These are phyloP conservation scores for Grapholita molesta DNA, from an alignment of 1,140 invertebrate species.

Conservation along the genomic window DNA sequence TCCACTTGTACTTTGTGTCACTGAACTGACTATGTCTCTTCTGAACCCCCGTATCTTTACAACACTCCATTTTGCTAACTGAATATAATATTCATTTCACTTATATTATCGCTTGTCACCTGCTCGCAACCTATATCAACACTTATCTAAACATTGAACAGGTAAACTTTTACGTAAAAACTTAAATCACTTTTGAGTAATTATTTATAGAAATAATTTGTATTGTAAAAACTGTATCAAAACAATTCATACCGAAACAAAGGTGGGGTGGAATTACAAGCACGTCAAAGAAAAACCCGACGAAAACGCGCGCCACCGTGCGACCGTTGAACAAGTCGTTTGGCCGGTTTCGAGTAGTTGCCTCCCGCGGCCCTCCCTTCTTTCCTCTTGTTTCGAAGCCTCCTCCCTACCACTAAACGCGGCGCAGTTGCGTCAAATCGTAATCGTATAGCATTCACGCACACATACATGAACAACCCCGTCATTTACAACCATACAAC, in stretches of 20 bases:
- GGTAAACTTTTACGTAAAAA: slow-evolving; percentile 32
- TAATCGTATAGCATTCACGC: background rate
- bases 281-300: slow-evolving; percentile 47
- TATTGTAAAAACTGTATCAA: slow-evolving; percentile 32
- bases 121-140: slow-evolving; percentile 36
- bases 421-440: background rate
- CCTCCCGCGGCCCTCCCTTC: slow-evolving; percentile 41
- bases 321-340: slow-evolving; percentile 74
- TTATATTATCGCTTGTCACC: slow-evolving; percentile 44
- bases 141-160: slow-evolving; percentile 53
- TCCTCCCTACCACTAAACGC: slow-evolving; percentile 37
- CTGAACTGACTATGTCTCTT: slow-evolving; percentile 75
- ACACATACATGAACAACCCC: background rate
- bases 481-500: background rate
- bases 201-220: slow-evolving; percentile 4
- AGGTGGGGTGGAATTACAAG: slow-evolving; percentile 49
- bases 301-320: slow-evolving; percentile 61
- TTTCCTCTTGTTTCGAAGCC: slow-evolving; percentile 41
- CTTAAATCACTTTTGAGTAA: slow-evolving; percentile 24
- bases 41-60: slow-evolving; percentile 63
- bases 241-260: slow-evolving; percentile 60
- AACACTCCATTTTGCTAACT: slow-evolving; percentile 55
- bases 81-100: slow-evolving; percentile 60
- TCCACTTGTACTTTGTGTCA: slow-evolving; percentile 77
- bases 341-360: slow-evolving; percentile 65